phyloP scores from a whole-genome alignment of 2,888 invertebrate genomes.

The Oxycera nigricornis region DNA sequence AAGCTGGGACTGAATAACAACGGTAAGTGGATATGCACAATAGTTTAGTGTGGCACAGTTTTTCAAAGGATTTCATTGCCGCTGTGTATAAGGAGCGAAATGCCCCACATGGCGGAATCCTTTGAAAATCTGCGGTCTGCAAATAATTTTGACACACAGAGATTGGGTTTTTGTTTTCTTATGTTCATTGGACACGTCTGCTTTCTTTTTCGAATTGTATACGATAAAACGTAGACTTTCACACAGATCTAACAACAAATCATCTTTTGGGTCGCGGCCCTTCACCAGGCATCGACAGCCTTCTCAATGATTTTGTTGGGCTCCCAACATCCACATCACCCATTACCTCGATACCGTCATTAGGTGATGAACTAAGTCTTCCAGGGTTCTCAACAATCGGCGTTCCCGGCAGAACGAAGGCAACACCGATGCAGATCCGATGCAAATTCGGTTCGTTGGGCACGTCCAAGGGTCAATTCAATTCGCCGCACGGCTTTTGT shows the following conservation, averaged over 20 bases:
- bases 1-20: conserved; percentile 78
- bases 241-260: conserved; percentile 62
- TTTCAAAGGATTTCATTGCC: neutral
- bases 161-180: conserved; percentile 34
- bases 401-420: conserved; percentile 72
- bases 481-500: conserved; percentile 97
- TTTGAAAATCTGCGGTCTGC: neutral
- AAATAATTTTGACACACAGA: neutral
- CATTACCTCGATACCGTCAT: conserved; percentile 62
- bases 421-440: conserved; percentile 85
- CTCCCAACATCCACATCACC: conserved; percentile 71
- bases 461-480: conserved; percentile 91
- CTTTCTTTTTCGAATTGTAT: conserved; percentile 43
- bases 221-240: conserved; percentile 55
- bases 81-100: too few species aligned
- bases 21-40: conserved; percentile 62
- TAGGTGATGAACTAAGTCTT: conserved; percentile 64
- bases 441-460: conserved; percentile 95
- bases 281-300: conserved; percentile 68
- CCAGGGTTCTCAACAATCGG: conserved; percentile 63
- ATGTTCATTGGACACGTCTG: conserved; percentile 34
- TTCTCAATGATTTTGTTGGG: conserved; percentile 67
- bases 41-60: neutral
- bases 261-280: conserved; percentile 62
- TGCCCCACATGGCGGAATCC: neutral